phyloP scores from a whole-genome alignment of 2,888 invertebrate genomes.

The Diarsia rubi region DNA sequence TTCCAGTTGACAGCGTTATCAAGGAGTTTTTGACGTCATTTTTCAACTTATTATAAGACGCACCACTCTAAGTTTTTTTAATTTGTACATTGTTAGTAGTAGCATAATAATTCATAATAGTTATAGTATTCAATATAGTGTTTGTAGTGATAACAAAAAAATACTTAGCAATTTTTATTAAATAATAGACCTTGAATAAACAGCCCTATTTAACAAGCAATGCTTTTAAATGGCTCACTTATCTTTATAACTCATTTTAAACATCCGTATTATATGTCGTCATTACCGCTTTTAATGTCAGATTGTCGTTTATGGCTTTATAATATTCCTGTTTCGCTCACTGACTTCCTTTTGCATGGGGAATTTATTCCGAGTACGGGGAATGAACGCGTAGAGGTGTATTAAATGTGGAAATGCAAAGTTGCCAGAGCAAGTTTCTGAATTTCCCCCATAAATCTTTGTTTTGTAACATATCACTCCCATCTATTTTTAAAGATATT shows the following conservation, averaged over 20 bases:
- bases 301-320: constrained; percentile 48
- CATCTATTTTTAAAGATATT: neutral
- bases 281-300: constrained; percentile 41
- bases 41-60: neutral
- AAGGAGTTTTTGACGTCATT: neutral
- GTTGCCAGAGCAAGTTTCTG: neutral
- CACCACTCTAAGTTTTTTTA: too few relatives aligned
- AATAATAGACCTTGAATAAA: too few relatives aligned
- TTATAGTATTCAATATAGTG: too few relatives aligned
- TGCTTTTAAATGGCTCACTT: constrained; percentile 23
- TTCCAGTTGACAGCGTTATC: neutral
- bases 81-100: too few relatives aligned
- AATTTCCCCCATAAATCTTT: neutral
- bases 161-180: too few relatives aligned
- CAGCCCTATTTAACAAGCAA: neutral
- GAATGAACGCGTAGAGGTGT: constrained; percentile 3
- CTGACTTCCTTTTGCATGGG: constrained; percentile 30
- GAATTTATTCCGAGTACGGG: constrained; percentile 22
- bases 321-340: constrained; percentile 49
- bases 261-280: constrained; percentile 5
- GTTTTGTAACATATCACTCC: neutral
- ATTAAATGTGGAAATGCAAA: neutral
- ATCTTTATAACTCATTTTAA: constrained; percentile 24
- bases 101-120: too few relatives aligned
- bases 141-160: too few relatives aligned